Conservation (phyloP, 1,140 invertebrate species). For the Drosophila busckii region DNA sequence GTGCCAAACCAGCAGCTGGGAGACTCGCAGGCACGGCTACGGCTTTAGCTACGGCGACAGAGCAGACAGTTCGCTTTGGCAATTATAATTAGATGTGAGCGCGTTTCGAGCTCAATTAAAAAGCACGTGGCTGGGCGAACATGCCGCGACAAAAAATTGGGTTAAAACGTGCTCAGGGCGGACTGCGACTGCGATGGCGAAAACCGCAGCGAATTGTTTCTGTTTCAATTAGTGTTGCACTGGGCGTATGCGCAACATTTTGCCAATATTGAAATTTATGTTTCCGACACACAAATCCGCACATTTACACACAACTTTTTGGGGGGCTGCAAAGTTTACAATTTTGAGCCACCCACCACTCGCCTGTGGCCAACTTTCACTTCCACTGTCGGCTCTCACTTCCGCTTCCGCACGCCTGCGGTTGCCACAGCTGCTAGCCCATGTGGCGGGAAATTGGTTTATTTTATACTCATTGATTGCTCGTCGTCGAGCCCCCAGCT, state of each 20-base stretch:
- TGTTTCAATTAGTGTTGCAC: conserved; percentile 60
- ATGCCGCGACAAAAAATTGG: conserved; percentile 42
- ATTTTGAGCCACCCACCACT: conserved; percentile 47
- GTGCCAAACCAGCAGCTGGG: too few relatives aligned
- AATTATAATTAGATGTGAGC: conserved; percentile 70
- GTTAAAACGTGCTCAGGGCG: conserved; percentile 53
- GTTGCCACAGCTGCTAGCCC: conserved; percentile 36
- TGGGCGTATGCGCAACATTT: conserved; percentile 64
- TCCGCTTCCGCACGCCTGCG: neutral
- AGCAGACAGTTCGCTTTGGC: conserved; percentile 20
- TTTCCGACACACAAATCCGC: conserved; percentile 52
- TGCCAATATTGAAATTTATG: conserved; percentile 68
- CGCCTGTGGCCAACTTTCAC: conserved; percentile 29
- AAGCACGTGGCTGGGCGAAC: conserved; percentile 47
- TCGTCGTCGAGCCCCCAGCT: conserved; percentile 5
- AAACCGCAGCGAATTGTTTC: conserved; percentile 63
- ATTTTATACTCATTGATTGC: conserved; percentile 64
- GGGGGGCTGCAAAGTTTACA: conserved; percentile 47
- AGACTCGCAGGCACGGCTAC: neutral
- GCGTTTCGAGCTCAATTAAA: conserved; percentile 60
- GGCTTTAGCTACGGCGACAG: conserved; percentile 1
- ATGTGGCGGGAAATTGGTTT: conserved; percentile 69
- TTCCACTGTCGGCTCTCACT: conserved; percentile 47
- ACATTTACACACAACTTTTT: conserved; percentile 62
- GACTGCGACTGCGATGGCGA: neutral